Base-by-base conservation (phyloP, 2,113 vertebrate species). In the Nerophis ophidion region DNA sequence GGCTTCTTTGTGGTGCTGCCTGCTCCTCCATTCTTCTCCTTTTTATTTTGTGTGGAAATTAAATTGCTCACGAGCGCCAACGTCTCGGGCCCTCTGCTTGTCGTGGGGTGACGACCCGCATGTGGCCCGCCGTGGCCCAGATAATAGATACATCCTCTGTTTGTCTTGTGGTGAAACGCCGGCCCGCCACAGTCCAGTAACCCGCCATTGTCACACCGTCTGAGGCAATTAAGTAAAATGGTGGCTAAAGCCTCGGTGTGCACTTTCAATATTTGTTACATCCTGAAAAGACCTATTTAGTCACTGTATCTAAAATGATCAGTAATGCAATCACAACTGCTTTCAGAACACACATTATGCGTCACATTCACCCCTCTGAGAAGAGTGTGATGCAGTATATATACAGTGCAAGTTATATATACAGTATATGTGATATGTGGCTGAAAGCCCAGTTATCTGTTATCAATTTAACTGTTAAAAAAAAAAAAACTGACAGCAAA, bases 11-110 rank as follows among this genome's bases (percentile, higher is more conserved):
- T 93, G 90, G 85, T 82, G 79, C 90, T 91, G 71, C 75, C 78
- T 72, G 56, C 67, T 65, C 54, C 66, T 79, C 76, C 75, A 8
- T 78, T 77, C 57, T 53, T 70, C 61, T 87, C 70, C 88, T 90
- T 92, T 26, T 92, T 93, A 93, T 96, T 95, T 94, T 71, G 93
- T 94, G 93, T 89, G 92, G 92, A 97, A 93, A 96, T 97, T 97
- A 96, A 98, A 98, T 94, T 96, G 93, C 95, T 93, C 93, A 93
- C 93, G 92, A 94, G 93, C 92, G 92, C 90, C 90, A 91, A 92
- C 92, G 93, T 94, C 88, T 92, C 87, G 81, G 87, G 92, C 84
- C 82, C 87, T 87, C 85, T 60, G 68, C 85, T 90, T 91, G 93
- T 91, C 92, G 90, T 84, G 94, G 95, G 95, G 95, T 92, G 61